Evolutionary conservation across 2,888 invertebrate species (phyloP), one percentile per base, ranked within the genome.

Genomic region (Merodon equestris): DNA sequence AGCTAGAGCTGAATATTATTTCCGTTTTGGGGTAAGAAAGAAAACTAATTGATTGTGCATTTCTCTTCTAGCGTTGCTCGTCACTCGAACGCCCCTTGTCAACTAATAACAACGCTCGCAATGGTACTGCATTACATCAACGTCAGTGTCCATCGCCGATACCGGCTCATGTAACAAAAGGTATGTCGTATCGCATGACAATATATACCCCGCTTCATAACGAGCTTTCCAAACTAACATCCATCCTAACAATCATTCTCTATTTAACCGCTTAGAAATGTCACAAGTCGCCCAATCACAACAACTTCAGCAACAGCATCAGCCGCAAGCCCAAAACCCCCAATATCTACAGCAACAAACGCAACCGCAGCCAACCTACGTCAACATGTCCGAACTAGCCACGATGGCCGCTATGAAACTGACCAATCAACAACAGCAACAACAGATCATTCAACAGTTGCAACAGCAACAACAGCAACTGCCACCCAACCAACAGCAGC

Each of bases 351-450:
- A 74, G 82, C 84, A 84, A 64, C 82, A 83, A 42, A 54, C 83
- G 14, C 82, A 82, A 74, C 85, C 84, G 47, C 93, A 94, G 89
- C 96, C 96, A 18, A 92, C 96, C 85, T 97, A 97, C 89, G 96
- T 96, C 85, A 97, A 97, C 88, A 96, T 96, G 96, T 95, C 95
- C 82, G 96, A 97, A 88, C 89, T 96, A 86, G 95, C 95, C 18
- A 93, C 92, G 84, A 91, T 96, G 90, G 96, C 96, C 47, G 95
- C 95, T 10, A 91, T 90, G 89, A 95, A 91, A 90, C 94, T 89
- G 89, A 94, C 74, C 89, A 91, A 87, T 53, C 84, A 86, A 36
- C 85, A 84, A 15, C 85, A 85, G 12, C 85, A 85, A 53, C 83
- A 83, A 9, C 83, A 83, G 10, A 81, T 66, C 45, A 72, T 82